phyloP scores from a whole-genome alignment of 2,888 invertebrate genomes.

The Yponomeuta sedellus region DNA sequence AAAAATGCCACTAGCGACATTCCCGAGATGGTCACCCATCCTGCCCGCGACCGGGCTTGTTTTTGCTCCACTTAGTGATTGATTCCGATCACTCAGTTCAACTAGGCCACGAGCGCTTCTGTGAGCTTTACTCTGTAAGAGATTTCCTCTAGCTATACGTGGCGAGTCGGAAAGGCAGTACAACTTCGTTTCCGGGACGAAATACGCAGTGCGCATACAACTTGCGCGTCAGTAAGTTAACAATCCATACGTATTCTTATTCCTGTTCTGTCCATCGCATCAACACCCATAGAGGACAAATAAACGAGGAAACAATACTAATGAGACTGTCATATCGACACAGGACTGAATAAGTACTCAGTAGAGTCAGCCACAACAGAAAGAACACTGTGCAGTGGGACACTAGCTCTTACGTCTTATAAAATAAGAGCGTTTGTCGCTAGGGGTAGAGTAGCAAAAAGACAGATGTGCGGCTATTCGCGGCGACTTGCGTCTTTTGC shows the following conservation, averaged over 20 bases:
- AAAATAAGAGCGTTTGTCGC: neutral
- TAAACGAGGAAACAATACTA: neutral
- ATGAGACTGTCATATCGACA: neutral
- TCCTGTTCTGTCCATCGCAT: neutral
- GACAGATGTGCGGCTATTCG: neutral
- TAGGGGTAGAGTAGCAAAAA: neutral
- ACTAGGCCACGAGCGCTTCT: too few species aligned
- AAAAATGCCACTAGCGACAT: too few species aligned
- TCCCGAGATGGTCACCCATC: too few species aligned
- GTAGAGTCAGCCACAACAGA: neutral
- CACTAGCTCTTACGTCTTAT: neutral
- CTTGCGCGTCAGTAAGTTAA: neutral
- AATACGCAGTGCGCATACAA: too few species aligned
- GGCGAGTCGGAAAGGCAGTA: too few species aligned
- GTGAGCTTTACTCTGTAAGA: too few species aligned
- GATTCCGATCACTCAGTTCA: too few species aligned
- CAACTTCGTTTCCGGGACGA: too few species aligned
- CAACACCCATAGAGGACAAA: neutral
- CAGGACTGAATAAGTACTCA: neutral
- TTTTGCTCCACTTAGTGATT: too few species aligned
- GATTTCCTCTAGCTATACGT: too few species aligned
- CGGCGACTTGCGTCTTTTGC: conserved; percentile 22
- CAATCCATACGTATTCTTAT: neutral
- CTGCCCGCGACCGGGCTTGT: too few species aligned
- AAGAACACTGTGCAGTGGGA: neutral